A percentile compares a stretch with the other conserved stretches of the same genome.
Evolutionary conservation across 2,113 vertebrate genomes (phyloP).

Genomic region (Chinchilla lanigera): DNA sequence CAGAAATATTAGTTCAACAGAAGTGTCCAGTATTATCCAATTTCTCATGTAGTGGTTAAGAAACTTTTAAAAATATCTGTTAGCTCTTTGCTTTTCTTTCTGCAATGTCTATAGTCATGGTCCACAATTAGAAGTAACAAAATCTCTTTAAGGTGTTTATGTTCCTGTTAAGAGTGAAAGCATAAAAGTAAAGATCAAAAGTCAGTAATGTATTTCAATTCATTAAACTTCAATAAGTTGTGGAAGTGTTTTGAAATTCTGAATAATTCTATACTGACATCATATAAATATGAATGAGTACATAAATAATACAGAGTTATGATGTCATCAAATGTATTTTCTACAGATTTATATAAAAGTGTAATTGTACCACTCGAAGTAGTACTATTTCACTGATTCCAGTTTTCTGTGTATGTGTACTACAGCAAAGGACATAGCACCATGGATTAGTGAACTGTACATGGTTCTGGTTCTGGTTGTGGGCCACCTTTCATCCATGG

Average conservation of each 20-base stretch:
- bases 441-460: neutral
- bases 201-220: neutral
- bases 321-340: neutral
- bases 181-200: neutral
- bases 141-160: neutral
- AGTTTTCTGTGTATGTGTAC: neutral
- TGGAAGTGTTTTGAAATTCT: conserved; percentile 12
- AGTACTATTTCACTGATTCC: neutral
- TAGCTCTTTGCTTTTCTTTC: neutral
- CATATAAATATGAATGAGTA: neutral
- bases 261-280: neutral
- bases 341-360: neutral
- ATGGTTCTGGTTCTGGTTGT: neutral
- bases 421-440: neutral
- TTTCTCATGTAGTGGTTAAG: neutral
- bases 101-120: neutral
- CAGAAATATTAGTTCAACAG: neutral
- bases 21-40: neutral
- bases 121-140: neutral
- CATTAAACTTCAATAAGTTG: neutral
- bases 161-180: neutral
- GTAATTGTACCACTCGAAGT: neutral
- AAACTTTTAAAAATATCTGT: neutral
- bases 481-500: neutral
- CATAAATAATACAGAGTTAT: neutral